A percentile compares a stretch with the other conserved stretches of the same genome.
These are phyloP conservation scores for Oreochromis aureus DNA, from an alignment of 2,113 vertebrate genomes.

Conservation along the genomic window DNA sequence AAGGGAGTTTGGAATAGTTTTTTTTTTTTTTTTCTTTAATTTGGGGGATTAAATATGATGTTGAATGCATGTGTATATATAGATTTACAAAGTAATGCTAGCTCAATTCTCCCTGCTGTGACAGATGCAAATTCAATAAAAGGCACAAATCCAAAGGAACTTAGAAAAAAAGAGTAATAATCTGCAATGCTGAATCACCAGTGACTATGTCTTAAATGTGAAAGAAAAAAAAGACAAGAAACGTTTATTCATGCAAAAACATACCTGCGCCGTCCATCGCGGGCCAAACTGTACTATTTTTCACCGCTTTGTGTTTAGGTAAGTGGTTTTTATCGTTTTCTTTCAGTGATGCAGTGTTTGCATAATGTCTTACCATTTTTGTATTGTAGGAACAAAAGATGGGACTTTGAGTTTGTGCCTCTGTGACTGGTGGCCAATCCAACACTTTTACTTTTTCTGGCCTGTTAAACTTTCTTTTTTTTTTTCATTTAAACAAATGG, in stretches of 20 bases:
- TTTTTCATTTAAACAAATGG: not conserved
- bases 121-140: constrained; percentile 89
- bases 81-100: constrained; percentile 79
- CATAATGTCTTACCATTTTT: constrained; percentile 44
- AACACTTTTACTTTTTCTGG: not conserved
- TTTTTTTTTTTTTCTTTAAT: constrained; percentile 64
- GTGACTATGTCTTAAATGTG: constrained; percentile 79
- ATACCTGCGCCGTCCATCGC: constrained; percentile 40
- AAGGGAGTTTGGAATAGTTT: constrained; percentile 84
- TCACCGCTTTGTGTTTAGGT: constrained; percentile 53
- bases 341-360: constrained; percentile 41
- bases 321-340: constrained; percentile 45
- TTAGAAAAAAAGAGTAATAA: constrained; percentile 59
- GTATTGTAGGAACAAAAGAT: constrained; percentile 25
- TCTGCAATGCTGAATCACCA: constrained; percentile 82
- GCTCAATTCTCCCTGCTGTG: constrained; percentile 90
- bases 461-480: not conserved
- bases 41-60: constrained; percentile 80
- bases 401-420: constrained; percentile 53
- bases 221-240: constrained; percentile 48
- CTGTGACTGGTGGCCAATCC: constrained; percentile 32
- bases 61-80: constrained; percentile 94
- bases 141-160: constrained; percentile 90
- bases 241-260: constrained; percentile 61
- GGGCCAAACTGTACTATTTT: constrained; percentile 46